A percentile compares a stretch with the other conserved stretches of the same genome.
Evolutionary conservation across 2,888 invertebrate species (phyloP).

Genomic region (Thereva nobilitata): DNA sequence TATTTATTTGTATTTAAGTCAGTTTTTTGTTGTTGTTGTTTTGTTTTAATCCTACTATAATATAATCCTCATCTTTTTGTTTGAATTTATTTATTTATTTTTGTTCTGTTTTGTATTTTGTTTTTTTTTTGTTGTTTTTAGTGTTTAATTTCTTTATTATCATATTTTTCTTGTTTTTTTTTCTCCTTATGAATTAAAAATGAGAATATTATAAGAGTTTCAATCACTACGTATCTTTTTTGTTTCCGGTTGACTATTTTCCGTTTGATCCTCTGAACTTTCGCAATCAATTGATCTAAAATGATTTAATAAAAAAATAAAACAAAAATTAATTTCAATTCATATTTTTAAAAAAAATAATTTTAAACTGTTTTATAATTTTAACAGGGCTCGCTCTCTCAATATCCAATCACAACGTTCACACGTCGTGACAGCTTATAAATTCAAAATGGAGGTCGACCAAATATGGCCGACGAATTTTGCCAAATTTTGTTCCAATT

Average conservation of each 20-base stretch:
- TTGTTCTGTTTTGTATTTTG: neutral
- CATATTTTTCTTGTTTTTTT: neutral
- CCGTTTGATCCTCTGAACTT: constrained; percentile 46
- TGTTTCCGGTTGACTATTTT: constrained; percentile 53
- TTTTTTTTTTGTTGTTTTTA: constrained; percentile 5
- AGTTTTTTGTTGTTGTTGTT: too few relatives aligned
- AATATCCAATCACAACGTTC: too few relatives aligned
- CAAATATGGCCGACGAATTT: too few relatives aligned
- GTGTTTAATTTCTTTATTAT: neutral
- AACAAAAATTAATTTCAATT: constrained; percentile 2
- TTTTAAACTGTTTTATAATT: too few relatives aligned
- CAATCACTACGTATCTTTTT: constrained; percentile 57
- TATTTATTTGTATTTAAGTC: too few relatives aligned
- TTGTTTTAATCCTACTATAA: too few relatives aligned
- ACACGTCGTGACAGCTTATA: too few relatives aligned
- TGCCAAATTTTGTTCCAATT: too few relatives aligned
- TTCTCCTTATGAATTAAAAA: neutral
- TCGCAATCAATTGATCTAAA: constrained; percentile 46
- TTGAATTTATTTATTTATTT: constrained; percentile 6
- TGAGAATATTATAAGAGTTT: constrained; percentile 39
- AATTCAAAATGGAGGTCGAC: too few relatives aligned
- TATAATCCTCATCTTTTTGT: constrained; percentile 1
- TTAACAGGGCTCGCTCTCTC: too few relatives aligned
- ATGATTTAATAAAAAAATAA: constrained; percentile 3
- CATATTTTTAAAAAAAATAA: neutral